Conservation (phyloP, 2,113 vertebrate species). For the Ptilorrhoa leucosticta region DNA sequence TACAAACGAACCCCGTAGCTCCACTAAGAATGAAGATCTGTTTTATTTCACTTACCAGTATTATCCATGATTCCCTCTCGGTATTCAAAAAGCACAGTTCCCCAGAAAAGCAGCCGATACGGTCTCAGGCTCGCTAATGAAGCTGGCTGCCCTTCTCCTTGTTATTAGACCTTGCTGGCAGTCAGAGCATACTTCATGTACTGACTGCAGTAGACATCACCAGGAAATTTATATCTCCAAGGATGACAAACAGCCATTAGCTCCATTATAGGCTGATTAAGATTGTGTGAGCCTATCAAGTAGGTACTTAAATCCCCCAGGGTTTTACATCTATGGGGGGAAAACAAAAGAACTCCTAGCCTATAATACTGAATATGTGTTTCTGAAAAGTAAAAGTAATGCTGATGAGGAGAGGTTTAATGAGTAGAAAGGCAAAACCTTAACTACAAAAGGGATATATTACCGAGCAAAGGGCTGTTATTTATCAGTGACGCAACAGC, state of each 20-base stretch:
- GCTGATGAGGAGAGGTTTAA: constrained; percentile 17
- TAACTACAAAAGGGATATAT: constrained; percentile 30
- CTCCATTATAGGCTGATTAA: constrained; percentile 83
- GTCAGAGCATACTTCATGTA: constrained; percentile 70
- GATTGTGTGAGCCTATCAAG: constrained; percentile 78
- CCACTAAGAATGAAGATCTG: constrained; percentile 10
- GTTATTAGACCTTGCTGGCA: constrained; percentile 75
- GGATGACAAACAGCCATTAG: constrained; percentile 87
- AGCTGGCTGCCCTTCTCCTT: constrained; percentile 71
- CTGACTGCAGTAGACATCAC: constrained; percentile 80
- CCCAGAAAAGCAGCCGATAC: constrained; percentile 44
- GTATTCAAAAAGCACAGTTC: constrained; percentile 44
- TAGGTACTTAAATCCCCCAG: constrained; percentile 70
- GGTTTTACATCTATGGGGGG: constrained; percentile 69
- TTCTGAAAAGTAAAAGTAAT: constrained; percentile 32
- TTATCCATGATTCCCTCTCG: constrained; percentile 72
- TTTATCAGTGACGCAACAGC: constrained; percentile 17
- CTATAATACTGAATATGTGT: constrained; percentile 24
- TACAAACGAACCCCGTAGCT: neutral
- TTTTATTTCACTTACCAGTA: constrained; percentile 74
- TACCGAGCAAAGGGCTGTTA: neutral
- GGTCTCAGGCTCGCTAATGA: constrained; percentile 36
- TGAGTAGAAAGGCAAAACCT: constrained; percentile 15
- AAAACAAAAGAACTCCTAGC: constrained; percentile 54
- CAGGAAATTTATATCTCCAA: constrained; percentile 84